Evolutionary conservation across 1,140 invertebrate species (phyloP), one percentile per base, ranked within the genome.

Genomic region (Drosophila watanabei): DNA sequence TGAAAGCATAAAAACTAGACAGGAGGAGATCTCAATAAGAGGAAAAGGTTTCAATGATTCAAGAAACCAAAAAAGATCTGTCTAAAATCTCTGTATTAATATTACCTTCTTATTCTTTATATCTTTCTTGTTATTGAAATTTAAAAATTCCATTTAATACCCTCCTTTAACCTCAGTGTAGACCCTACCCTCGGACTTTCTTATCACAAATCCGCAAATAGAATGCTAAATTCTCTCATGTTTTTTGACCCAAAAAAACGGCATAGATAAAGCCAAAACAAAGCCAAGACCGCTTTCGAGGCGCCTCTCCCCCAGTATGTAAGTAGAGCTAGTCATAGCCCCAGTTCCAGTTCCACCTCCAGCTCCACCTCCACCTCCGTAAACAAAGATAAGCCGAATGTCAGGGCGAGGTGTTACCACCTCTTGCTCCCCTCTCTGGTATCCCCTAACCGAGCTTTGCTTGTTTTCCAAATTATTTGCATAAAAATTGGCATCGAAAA

Each of bases 401-500:
- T 80, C 71, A 66, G 75, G 70, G 69, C 72, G 73, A 80, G 64
- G 79, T 82, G 75, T 73, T 57, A 64, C 82, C 63, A 64, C 66
- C 70, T 58, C 52, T 11, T 32, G 30, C n/a, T 24, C 24, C 20
- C 14, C 30, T 33, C 32, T 18, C 24, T 20, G 14, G 28, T 8
- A 14, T 39, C 28, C 45, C 43, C n/a, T 11, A 41, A 24, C 54
- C 18, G 11, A 59, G 45, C 61, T 60, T 73, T 68, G 48, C 71
- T 76, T 86, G 59, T 88, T 54, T 77, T 70, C 48, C 56, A 81
- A 81, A 89, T 84, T 89, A 88, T 88, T 89, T 88, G 77, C 85
- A 88, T 81, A 81, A 45, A 88, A 81, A 88, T 88, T 88, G 89
- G 85, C 85, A 89, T 89, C 61, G 62, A 79, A 87, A 83, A 57